Percentiles rank a stretch among this genome's conserved stretches.
Evolutionary conservation across 2,113 vertebrate species (phyloP).

Genomic region (Polyodon spathula): DNA sequence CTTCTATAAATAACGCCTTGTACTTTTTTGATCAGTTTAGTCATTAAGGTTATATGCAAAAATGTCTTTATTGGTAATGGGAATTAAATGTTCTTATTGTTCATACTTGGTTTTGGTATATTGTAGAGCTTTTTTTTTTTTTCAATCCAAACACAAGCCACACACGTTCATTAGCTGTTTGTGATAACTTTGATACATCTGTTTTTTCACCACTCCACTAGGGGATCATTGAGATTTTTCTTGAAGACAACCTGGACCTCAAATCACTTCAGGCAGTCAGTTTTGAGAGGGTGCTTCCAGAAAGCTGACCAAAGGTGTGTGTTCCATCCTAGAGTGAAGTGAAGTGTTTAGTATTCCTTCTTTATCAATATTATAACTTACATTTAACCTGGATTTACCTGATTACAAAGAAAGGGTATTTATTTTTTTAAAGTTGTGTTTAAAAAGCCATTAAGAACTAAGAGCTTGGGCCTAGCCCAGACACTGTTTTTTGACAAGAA

Average conservation of each 20-base stretch:
- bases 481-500: too few relatives aligned
- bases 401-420: too few relatives aligned
- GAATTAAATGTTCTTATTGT: neutral
- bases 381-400: too few relatives aligned
- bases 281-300: conserved; percentile 81
- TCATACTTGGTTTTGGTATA: neutral
- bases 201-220: conserved; percentile 24
- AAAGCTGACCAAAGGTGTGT: conserved; percentile 87
- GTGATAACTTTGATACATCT: neutral
- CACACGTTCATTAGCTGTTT: neutral
- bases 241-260: conserved; percentile 76
- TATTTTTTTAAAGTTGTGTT: too few relatives aligned
- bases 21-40: too few relatives aligned
- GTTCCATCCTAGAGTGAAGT: neutral
- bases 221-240: conserved; percentile 84
- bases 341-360: too few relatives aligned
- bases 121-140: neutral
- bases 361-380: too few relatives aligned
- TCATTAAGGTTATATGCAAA: too few relatives aligned
- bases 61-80: neutral
- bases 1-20: too few relatives aligned
- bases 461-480: too few relatives aligned
- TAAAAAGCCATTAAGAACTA: too few relatives aligned
- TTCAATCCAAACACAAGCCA: neutral
- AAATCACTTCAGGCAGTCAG: conserved; percentile 79